A percentile compares a stretch with the other conserved stretches of the same genome.
Evolutionary conservation across 2,113 vertebrate species (phyloP).

Genomic region (Eurystomus gularis): DNA sequence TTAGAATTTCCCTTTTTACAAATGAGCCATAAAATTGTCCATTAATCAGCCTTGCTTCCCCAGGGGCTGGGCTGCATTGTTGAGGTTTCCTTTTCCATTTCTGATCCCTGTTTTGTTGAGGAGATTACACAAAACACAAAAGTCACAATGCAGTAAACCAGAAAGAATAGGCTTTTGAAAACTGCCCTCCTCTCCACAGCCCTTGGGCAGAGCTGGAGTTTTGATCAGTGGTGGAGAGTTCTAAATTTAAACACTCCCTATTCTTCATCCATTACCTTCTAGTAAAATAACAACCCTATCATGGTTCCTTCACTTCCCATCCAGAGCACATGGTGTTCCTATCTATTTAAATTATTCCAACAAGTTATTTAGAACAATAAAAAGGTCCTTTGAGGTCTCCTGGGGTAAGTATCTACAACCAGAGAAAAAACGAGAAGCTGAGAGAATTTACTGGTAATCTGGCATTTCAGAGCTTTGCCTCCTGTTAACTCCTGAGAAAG

Average conservation of each 20-base stretch:
- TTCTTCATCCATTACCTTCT: neutral
- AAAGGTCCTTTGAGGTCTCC: constrained; percentile 1
- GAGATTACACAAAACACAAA: constrained; percentile 47
- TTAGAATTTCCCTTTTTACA: constrained; percentile 74
- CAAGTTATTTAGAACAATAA: constrained; percentile 4
- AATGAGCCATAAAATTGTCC: constrained; percentile 79
- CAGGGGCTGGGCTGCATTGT: constrained; percentile 63
- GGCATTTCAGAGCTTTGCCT: neutral
- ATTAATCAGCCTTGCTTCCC: constrained; percentile 72
- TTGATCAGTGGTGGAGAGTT: neutral
- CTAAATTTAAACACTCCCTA: constrained; percentile 31
- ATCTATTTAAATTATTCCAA: constrained; percentile 35
- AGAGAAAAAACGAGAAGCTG: constrained; percentile 14
- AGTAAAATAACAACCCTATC: constrained; percentile 1
- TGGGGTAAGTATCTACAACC: neutral
- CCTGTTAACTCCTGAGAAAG: neutral
- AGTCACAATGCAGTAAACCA: constrained; percentile 41
- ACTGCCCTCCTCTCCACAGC: neutral
- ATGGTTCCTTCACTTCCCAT: neutral
- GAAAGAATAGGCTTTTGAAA: constrained; percentile 58
- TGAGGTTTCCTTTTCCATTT: constrained; percentile 77
- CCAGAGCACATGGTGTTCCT: neutral
- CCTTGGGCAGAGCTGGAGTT: constrained; percentile 21
- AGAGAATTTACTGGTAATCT: neutral
- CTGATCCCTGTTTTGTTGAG: constrained; percentile 68